Conservation (phyloP, 2,797 vertebrate genomes). For the Mormyrus proboscirostris region DNA sequence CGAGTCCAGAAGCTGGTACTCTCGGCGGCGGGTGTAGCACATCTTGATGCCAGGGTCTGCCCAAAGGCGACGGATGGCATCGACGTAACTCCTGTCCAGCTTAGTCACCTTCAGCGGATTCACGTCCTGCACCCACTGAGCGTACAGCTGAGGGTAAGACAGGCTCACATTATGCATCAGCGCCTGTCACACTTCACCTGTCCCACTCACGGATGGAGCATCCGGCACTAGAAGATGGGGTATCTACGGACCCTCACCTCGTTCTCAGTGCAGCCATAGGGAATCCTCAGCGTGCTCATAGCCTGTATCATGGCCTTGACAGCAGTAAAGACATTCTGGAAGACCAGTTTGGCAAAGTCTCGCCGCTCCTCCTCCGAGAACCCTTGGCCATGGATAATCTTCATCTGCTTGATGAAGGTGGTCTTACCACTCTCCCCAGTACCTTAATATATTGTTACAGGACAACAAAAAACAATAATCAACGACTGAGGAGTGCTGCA, state of each 20-base stretch:
- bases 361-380: conserved; percentile 65
- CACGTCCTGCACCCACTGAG: conserved; percentile 52
- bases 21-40: conserved; percentile 65
- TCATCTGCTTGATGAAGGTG: conserved; percentile 73
- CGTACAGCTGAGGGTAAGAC: conserved; percentile 46
- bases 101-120: conserved; percentile 51
- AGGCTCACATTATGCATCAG: too few species aligned
- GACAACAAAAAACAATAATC: neutral
- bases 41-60: conserved; percentile 55
- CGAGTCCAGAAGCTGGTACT: conserved; percentile 73
- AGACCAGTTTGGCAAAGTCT: conserved; percentile 61
- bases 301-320: conserved; percentile 61
- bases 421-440: conserved; percentile 73
- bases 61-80: conserved; percentile 63
- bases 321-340: conserved; percentile 68
- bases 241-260: conserved; percentile 49
- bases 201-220: neutral
- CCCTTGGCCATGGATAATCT: conserved; percentile 69
- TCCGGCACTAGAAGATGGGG: neutral
- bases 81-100: conserved; percentile 50
- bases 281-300: conserved; percentile 60
- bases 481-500: neutral
- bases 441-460: conserved; percentile 42
- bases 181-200: neutral
- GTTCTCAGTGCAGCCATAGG: conserved; percentile 59